Percentiles rank a stretch among this genome's conserved stretches.
These are phyloP conservation scores for Oreocharis arfaki DNA, from an alignment of 2,113 vertebrate genomes.

Conservation along the genomic window DNA sequence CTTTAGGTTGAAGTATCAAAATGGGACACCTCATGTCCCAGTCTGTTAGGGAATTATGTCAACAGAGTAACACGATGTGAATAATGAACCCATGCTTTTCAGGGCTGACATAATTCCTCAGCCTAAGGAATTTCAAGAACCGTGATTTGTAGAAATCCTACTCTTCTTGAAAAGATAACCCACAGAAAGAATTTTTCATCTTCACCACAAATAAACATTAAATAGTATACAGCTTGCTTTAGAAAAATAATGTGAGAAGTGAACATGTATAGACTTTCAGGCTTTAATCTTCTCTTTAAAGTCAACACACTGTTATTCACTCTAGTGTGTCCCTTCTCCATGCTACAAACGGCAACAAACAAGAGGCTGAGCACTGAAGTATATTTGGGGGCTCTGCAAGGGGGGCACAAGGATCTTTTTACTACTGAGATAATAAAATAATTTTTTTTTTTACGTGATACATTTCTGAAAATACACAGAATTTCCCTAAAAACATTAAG, in stretches of 20 bases:
- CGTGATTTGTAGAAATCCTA: not conserved
- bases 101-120: constrained; percentile 33
- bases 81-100: constrained; percentile 45
- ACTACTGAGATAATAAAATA: not conserved
- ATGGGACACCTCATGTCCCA: constrained; percentile 35
- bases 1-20: constrained; percentile 28
- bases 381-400: not conserved
- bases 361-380: not conserved
- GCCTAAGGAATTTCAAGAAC: constrained; percentile 17
- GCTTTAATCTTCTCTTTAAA: not conserved
- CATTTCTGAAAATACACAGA: not conserved
- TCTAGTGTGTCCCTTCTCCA: not conserved
- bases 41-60: constrained; percentile 55
- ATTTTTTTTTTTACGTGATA: not conserved
- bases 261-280: not conserved
- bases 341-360: not conserved
- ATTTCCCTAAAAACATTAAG: not conserved
- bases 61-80: constrained; percentile 7
- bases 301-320: not conserved
- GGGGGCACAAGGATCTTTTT: not conserved
- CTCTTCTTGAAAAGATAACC: not conserved
- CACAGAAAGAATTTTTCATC: not conserved
- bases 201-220: not conserved
- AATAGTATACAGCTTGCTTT: not conserved
- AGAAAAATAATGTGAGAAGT: not conserved